Evolutionary conservation across 35 echinoderm and acorn worm genomes (phyloP).

Genomic region (Heliocidaris tuberculata): DNA sequence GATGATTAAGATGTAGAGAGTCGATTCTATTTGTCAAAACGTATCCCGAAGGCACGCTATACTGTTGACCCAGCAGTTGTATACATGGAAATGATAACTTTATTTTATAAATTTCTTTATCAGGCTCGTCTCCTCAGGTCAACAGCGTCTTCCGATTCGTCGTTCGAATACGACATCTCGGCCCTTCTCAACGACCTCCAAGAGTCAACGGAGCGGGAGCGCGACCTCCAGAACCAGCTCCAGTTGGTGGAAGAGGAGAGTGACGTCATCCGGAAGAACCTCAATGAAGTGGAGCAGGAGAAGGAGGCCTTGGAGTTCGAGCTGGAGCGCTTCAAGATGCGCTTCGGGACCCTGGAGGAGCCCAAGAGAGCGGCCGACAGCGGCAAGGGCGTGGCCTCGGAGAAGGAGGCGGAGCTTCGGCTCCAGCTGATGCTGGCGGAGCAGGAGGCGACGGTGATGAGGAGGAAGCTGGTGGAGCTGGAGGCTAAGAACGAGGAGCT

Average conservation of each 20-base stretch:
- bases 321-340: constrained; percentile 90
- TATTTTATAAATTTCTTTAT: not conserved
- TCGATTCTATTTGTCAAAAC: no score
- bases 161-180: constrained; percentile 80
- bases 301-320: constrained; percentile 95
- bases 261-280: constrained; percentile 72
- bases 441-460: constrained; percentile 88
- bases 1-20: no score
- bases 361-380: constrained; percentile 77
- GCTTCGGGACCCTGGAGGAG: constrained; percentile 94
- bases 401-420: constrained; percentile 95
- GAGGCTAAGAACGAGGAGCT: constrained; percentile 86
- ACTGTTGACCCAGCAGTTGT: no score
- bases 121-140: constrained; percentile 70
- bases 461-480: constrained; percentile 75
- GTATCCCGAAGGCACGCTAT: no score
- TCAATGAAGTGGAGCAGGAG: constrained; percentile 73
- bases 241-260: constrained; percentile 94
- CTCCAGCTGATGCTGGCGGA: constrained; percentile 93
- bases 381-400: constrained; percentile 76
- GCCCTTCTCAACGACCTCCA: constrained; percentile 89
- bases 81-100: no score
- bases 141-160: constrained; percentile 67
- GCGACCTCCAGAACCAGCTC: constrained; percentile 93
- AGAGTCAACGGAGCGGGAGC: constrained; percentile 80